Percentiles rank a stretch among this genome's conserved stretches.
phyloP scores from a whole-genome alignment of 1,140 invertebrate species.

The Drosophila bocki region DNA sequence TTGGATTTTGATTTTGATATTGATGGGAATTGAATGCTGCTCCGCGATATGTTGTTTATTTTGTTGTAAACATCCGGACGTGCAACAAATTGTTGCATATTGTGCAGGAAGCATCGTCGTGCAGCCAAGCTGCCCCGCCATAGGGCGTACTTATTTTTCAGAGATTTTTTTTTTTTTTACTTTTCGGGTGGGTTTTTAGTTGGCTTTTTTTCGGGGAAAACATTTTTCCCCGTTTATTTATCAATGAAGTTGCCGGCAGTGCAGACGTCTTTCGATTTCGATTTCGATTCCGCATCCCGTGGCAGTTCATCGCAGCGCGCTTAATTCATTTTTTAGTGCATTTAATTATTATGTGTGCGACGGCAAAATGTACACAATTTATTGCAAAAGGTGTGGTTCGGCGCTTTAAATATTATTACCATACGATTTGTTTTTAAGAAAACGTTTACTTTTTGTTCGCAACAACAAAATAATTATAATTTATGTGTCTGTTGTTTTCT shows the following conservation, averaged over 20 bases:
- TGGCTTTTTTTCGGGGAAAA: constrained; percentile 30
- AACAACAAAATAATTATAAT: constrained; percentile 44
- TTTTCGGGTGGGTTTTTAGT: constrained; percentile 34
- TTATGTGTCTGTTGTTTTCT: constrained; percentile 62
- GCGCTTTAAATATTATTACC: constrained; percentile 47
- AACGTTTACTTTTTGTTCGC: constrained; percentile 15
- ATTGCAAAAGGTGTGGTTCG: constrained; percentile 74
- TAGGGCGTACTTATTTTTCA: constrained; percentile 67
- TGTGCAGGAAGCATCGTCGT: constrained; percentile 66
- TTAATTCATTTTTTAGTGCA: constrained; percentile 74
- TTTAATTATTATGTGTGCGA: constrained; percentile 68
- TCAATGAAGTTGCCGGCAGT: constrained; percentile 78
- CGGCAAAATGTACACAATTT: constrained; percentile 73
- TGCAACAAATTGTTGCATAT: constrained; percentile 82
- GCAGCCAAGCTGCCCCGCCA: constrained; percentile 36
- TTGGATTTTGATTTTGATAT: constrained; percentile 51
- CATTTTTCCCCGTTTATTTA: constrained; percentile 71
- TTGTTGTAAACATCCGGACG: constrained; percentile 80
- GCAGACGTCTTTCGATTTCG: constrained; percentile 60
- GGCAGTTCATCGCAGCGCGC: constrained; percentile 39
- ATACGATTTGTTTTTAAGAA: constrained; percentile 42
- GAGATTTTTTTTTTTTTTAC: constrained; percentile 7
- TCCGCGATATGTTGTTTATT: constrained; percentile 66
- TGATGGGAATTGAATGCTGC: constrained; percentile 51
- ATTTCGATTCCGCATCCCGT: constrained; percentile 40